Evolutionary conservation across 2,888 invertebrate species (phyloP).

Genomic region (Trypoxylon attenuatum): DNA sequence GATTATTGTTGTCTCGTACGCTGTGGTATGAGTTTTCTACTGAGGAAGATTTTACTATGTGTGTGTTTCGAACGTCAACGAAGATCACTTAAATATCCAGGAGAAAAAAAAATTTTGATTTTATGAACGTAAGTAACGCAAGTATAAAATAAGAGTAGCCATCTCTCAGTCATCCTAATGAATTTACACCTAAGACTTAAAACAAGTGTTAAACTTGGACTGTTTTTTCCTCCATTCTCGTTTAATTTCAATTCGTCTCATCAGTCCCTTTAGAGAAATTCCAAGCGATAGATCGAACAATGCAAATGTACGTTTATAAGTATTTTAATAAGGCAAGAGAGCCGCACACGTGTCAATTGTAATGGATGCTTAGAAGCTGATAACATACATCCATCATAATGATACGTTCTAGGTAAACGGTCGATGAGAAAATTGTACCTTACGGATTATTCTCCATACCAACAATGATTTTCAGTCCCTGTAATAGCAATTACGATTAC

Average conservation of each 20-base stretch:
- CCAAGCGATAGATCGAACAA: constrained; percentile 12
- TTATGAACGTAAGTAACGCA: neutral
- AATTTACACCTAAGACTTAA: constrained; percentile 19
- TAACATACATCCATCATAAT: constrained; percentile 22
- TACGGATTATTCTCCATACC: constrained; percentile 8
- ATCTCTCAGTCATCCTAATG: constrained; percentile 11
- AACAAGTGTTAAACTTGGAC: too few relatives aligned
- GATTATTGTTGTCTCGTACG: constrained; percentile 19
- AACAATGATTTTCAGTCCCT: constrained; percentile 30
- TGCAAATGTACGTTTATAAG: constrained; percentile 29
- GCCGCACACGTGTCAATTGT: constrained; percentile 49
- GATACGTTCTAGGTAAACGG: constrained; percentile 18
- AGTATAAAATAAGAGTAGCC: constrained; percentile 9
- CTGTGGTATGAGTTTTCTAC: constrained; percentile 20
- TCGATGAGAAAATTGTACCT: neutral
- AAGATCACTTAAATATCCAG: constrained; percentile 2
- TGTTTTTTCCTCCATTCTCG: too few relatives aligned
- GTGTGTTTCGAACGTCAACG: constrained; percentile 20
- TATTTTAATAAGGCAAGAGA: constrained; percentile 50
- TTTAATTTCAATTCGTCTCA: constrained; percentile 9
- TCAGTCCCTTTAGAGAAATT: constrained; percentile 3
- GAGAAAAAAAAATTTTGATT: neutral
- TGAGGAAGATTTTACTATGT: constrained; percentile 26
- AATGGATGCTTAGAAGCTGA: constrained; percentile 31
- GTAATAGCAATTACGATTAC: constrained; percentile 17